Evolutionary conservation across 2,797 vertebrate genomes (phyloP), one percentile per base, ranked within the genome.

Genomic region (Megaceryle alcyon): DNA sequence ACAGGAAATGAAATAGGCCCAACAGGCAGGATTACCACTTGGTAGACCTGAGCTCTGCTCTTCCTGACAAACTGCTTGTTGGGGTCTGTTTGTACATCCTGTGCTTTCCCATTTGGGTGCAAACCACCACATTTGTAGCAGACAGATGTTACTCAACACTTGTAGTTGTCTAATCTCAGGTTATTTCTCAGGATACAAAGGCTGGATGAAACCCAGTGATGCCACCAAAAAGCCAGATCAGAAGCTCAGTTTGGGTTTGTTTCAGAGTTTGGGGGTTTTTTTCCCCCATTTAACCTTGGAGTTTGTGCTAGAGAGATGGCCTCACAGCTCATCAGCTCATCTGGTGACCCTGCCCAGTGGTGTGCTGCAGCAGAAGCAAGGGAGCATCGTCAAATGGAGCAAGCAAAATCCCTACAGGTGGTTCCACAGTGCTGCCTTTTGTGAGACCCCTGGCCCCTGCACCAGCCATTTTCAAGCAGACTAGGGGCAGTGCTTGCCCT

Each of bases 21-120:
- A 4, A 41, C 37, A 6, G 93, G 75, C 70, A 94, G 86, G 88
- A 95, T 93, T 90, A 86, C 17, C 39, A 12, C 46, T 37, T 3
- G 0, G 54, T 51, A 93, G 88, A 63, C 43, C 83, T 21, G 41
- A 77, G 63, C 64, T 70, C 33, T 68, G 83, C 81, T 31, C 1
- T 10, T 43, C 17, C 60, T 78, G 86, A 66, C 85, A 65, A 35
- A 13, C 2, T 28, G 25, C 61, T 29, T 64, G 81, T 12, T 49
- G 6, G 7, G 46, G 23, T 60, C 70, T 88, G 65, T 56, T n/a
- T 0, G 1, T 33, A 17, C 63, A 49, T 22, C 83, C 86, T 22
- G 18, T 29, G 72, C 86, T 73, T 22, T 66, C 61, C 73, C 2
- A 10, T n/a, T 8, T 19, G 51, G 44, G 75, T 56, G 66, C 56